Evolutionary conservation across 2,888 invertebrate genomes (phyloP).

Genomic region (Stenodema calcarata): DNA sequence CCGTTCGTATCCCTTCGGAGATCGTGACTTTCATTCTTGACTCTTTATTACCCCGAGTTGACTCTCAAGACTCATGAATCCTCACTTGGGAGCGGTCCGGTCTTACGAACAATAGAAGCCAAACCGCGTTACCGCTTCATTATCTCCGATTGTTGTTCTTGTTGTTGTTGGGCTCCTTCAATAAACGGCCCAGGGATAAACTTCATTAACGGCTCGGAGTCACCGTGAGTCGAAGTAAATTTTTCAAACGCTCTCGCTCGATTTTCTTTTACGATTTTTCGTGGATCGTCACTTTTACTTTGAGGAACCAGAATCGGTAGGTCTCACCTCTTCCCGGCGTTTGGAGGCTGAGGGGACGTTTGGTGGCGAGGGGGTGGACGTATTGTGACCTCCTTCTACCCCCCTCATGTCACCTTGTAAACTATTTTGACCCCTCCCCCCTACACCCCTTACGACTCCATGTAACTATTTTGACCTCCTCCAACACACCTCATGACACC

Average conservation of each 20-base stretch:
- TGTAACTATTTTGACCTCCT: too few species aligned
- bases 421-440: too few species aligned
- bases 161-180: constrained; percentile 1
- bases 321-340: too few species aligned
- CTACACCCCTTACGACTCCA: too few species aligned
- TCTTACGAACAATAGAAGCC: background rate
- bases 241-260: background rate
- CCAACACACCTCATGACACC: too few species aligned
- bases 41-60: background rate
- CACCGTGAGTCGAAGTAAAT: background rate
- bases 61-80: background rate
- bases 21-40: constrained; percentile 13
- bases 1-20: background rate
- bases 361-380: too few species aligned
- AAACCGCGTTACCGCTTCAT: constrained; percentile 16
- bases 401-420: too few species aligned
- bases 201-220: background rate
- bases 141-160: constrained; percentile 25
- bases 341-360: too few species aligned
- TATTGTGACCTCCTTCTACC: too few species aligned
- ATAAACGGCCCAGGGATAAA: background rate
- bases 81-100: background rate
- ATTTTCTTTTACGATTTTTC: background rate
- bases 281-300: background rate
- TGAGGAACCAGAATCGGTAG: too few species aligned